Percentiles rank a stretch among this genome's conserved stretches.
Evolutionary conservation across 2,797 vertebrate species (phyloP).

Genomic region (Sus cebifrons): DNA sequence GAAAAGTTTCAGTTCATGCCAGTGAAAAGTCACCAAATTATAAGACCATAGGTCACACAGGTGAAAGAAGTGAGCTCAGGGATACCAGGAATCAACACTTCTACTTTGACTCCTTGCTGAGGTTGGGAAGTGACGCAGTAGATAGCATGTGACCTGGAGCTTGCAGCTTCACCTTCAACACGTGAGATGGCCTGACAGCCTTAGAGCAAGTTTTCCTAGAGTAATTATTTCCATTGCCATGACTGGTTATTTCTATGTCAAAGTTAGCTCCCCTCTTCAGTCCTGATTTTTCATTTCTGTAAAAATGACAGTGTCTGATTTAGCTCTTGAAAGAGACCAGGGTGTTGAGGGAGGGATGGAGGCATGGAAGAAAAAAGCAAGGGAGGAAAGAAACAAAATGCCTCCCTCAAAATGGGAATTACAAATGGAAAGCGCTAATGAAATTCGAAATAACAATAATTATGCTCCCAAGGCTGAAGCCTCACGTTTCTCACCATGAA

Average conservation of each 20-base stretch:
- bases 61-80: neutral
- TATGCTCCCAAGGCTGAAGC: constrained; percentile 66
- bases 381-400: constrained; percentile 25
- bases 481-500: constrained; percentile 75
- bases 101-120: neutral
- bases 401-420: constrained; percentile 7
- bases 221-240: neutral
- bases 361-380: neutral
- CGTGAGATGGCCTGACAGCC: neutral
- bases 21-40: neutral
- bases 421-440: constrained; percentile 76
- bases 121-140: neutral
- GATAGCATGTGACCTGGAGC: neutral
- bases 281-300: constrained; percentile 57
- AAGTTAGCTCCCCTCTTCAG: constrained; percentile 31
- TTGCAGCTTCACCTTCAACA: fast-evolving
- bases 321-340: constrained; percentile 37
- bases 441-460: constrained; percentile 79
- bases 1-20: neutral
- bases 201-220: neutral
- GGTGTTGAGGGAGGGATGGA: neutral
- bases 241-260: constrained; percentile 19
- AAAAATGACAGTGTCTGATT: constrained; percentile 73
- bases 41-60: too few relatives aligned
- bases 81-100: too few relatives aligned